Percentiles rank a stretch among this genome's conserved stretches.
These are phyloP conservation scores for Decapterus maruadsi DNA, from an alignment of 2,797 vertebrate species.

Conservation along the genomic window DNA sequence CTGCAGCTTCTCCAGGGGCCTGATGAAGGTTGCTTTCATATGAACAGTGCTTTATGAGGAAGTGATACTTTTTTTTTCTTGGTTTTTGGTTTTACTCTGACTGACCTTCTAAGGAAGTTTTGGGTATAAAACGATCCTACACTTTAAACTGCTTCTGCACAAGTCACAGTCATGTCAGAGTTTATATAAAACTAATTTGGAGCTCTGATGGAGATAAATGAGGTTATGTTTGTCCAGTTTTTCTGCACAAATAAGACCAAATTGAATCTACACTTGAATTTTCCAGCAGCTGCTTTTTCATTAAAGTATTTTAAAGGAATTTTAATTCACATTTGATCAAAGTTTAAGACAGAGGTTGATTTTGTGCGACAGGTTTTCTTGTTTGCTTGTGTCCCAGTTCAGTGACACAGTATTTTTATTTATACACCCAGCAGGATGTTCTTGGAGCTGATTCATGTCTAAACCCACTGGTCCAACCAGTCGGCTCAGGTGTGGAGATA, in stretches of 20 bases:
- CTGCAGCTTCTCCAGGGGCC: background rate
- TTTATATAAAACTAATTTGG: background rate
- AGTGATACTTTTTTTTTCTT: background rate
- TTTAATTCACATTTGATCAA: background rate
- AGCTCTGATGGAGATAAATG: no score
- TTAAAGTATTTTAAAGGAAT: no score
- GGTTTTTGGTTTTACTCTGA: background rate
- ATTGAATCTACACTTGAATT: no score
- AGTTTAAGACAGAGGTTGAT: no score
- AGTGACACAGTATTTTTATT: background rate
- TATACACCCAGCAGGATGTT: background rate
- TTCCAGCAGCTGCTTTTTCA: no score
- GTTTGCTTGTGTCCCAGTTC: background rate
- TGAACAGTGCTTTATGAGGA: background rate
- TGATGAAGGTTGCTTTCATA: no score
- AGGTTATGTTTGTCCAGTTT: no score
- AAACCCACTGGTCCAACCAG: conserved; percentile 45
- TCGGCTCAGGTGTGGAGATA: conserved; percentile 11
- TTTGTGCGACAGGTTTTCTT: background rate
- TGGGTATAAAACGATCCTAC: background rate
- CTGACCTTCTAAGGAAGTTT: background rate
- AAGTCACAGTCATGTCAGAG: background rate
- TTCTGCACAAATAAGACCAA: no score
- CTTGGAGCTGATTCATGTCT: background rate
- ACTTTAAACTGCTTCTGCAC: background rate